These are phyloP conservation scores for Dolichopus griseipennis DNA, from an alignment of 2,888 invertebrate genomes.

Conservation along the genomic window DNA sequence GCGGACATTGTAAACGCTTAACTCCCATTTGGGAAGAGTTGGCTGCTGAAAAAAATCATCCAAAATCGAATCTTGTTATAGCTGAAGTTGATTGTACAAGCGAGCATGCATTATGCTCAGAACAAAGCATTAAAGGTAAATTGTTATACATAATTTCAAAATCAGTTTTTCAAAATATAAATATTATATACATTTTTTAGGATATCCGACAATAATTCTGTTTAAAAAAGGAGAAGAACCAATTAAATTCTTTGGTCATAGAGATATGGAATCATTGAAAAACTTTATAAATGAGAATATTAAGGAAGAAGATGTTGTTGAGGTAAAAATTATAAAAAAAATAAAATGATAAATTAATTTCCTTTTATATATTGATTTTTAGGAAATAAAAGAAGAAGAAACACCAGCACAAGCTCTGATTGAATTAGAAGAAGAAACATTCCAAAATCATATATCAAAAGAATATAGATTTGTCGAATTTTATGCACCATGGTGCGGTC, in stretches of 20 bases:
- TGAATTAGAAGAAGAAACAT: slow-evolving; percentile 67
- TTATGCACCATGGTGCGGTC: slow-evolving; percentile 87
- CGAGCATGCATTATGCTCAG: slow-evolving; percentile 61
- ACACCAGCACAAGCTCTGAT: slow-evolving; percentile 41
- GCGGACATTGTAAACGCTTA: slow-evolving; percentile 73
- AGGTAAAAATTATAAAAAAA: slow-evolving; percentile 13
- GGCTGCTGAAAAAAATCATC: slow-evolving; percentile 58
- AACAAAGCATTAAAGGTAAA: slow-evolving; percentile 57
- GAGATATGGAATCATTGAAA: slow-evolving; percentile 4
- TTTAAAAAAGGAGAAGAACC: slow-evolving; percentile 53
- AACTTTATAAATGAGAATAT: neutral
- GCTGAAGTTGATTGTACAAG: slow-evolving; percentile 81
- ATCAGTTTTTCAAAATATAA: neutral
- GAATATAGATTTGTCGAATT: slow-evolving; percentile 86
- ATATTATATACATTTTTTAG: slow-evolving; percentile 36
- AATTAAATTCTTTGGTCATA: neutral
- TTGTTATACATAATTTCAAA: neutral
- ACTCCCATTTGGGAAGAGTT: slow-evolving; percentile 79
- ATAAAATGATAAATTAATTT: neutral
- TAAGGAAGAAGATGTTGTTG: slow-evolving; percentile 15
- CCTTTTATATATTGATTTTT: slow-evolving; percentile 10
- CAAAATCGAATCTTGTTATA: slow-evolving; percentile 58
- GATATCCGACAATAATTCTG: slow-evolving; percentile 79
- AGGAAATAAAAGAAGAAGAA: slow-evolving; percentile 18
- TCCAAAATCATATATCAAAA: slow-evolving; percentile 58